Evolutionary conservation across 2,888 invertebrate genomes (phyloP).

Genomic region (Cheilosia scutellata): DNA sequence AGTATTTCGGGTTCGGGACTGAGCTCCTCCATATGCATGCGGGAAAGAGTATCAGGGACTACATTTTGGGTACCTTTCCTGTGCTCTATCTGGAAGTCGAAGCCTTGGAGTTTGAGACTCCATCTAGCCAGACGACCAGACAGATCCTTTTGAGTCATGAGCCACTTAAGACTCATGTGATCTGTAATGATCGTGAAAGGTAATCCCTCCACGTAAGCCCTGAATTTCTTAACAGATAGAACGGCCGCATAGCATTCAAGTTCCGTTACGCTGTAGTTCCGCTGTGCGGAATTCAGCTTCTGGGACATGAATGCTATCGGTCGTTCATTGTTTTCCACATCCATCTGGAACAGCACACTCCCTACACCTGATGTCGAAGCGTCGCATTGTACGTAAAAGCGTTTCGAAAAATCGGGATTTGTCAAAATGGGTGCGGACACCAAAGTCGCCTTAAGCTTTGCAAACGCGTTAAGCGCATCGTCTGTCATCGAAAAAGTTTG

Average conservation of each 20-base stretch:
- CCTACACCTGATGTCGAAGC: neutral
- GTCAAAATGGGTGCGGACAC: neutral
- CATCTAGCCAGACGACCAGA: neutral
- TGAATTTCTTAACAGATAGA: neutral
- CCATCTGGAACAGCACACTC: neutral
- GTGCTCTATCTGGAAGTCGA: neutral
- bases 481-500: neutral
- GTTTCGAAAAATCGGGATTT: neutral
- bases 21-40: too few species aligned
- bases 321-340: neutral
- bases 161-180: neutral
- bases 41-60: neutral
- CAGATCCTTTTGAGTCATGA: neutral
- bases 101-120: neutral
- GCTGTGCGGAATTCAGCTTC: neutral
- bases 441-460: neutral
- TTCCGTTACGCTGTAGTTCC: neutral
- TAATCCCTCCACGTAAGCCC: neutral
- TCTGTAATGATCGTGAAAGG: neutral
- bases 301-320: conserved; percentile 5
- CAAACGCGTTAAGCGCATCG: conserved; percentile 1
- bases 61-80: too few species aligned
- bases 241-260: neutral
- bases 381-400: conserved; percentile 2
- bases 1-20: too few species aligned